Evolutionary conservation across 2,797 vertebrate genomes (phyloP).

Genomic region (Myiotriccus ornatus): DNA sequence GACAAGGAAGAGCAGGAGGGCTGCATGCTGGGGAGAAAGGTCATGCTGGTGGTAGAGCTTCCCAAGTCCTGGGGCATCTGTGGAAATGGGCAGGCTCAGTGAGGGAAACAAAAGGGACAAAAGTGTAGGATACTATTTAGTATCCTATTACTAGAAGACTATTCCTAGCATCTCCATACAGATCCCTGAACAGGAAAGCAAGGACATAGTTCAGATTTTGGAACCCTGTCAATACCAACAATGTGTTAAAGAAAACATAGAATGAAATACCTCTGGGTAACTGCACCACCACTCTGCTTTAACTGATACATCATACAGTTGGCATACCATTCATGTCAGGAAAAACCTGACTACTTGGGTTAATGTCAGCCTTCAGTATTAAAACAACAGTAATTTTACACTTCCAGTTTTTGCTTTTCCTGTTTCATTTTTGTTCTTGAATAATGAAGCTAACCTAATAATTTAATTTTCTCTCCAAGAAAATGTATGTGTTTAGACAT

Average conservation of each 20-base stretch:
- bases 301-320: not conserved
- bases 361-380: not conserved
- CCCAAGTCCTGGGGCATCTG: fast-evolving
- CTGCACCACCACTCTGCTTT: not conserved
- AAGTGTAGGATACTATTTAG: not conserved
- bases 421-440: not conserved
- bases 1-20: not conserved
- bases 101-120: not conserved
- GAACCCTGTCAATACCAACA: not conserved
- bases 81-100: not conserved
- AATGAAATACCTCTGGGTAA: not conserved
- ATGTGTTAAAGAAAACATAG: not conserved
- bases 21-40: not conserved
- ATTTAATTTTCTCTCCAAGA: not conserved
- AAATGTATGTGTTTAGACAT: not conserved
- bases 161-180: not conserved
- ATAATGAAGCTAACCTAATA: not conserved
- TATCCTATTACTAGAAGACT: not conserved
- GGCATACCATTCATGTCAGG: not conserved
- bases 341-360: not conserved
- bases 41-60: not conserved
- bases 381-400: not conserved
- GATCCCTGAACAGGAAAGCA: not conserved
- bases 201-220: not conserved
- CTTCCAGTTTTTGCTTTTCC: not conserved